Evolutionary conservation across 2,113 vertebrate species (phyloP).

Genomic region (Notechis scutatus): DNA sequence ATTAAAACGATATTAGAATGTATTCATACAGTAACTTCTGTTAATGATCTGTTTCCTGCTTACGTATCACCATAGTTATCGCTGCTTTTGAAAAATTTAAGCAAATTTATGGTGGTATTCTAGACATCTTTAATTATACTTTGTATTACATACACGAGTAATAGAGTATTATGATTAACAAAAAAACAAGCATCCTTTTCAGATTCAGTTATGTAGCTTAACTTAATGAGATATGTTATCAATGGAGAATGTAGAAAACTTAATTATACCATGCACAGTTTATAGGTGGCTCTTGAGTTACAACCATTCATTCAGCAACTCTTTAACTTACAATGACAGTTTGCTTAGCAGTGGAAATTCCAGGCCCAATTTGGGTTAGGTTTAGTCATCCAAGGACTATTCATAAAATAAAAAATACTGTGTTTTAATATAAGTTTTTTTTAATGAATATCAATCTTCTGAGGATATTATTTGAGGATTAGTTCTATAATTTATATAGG

Average conservation of each 20-base stretch:
- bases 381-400: not conserved
- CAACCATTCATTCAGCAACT: not conserved
- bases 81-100: slow-evolving; percentile 62
- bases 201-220: not conserved
- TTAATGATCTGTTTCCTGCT: slow-evolving; percentile 47
- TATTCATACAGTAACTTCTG: slow-evolving; percentile 57
- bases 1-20: slow-evolving; percentile 57
- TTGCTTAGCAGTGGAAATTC: not conserved
- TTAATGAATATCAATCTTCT: not conserved
- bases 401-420: not conserved
- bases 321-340: not conserved
- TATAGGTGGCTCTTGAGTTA: not conserved
- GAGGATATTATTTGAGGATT: slow-evolving; percentile 5
- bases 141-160: slow-evolving; percentile 11
- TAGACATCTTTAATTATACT: not conserved
- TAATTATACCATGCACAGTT: not conserved
- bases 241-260: accelerated
- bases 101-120: slow-evolving; percentile 16
- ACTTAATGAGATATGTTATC: not conserved
- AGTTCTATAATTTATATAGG: slow-evolving; percentile 1
- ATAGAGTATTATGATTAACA: slow-evolving; percentile 47
- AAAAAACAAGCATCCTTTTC: slow-evolving; percentile 35
- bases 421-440: not conserved
- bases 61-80: slow-evolving; percentile 57
- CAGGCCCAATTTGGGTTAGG: not conserved